Percentiles rank a stretch among this genome's conserved stretches.
Evolutionary conservation across 2,113 vertebrate species (phyloP).

Genomic region (Rhea pennata): DNA sequence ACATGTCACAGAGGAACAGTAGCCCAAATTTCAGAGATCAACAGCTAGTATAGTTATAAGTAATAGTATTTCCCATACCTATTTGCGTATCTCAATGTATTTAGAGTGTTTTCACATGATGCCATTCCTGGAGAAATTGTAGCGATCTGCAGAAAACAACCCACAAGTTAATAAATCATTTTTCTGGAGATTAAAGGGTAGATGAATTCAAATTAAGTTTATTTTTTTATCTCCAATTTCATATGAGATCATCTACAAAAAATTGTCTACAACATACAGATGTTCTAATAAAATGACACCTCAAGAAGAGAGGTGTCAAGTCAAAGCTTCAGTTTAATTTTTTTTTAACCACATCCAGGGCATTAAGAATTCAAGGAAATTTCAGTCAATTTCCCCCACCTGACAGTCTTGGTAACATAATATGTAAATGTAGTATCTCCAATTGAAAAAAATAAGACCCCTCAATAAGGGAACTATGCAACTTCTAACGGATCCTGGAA

Average conservation of each 20-base stretch:
- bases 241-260: neutral
- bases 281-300: neutral
- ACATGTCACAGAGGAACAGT: neutral
- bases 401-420: neutral
- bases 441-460: neutral
- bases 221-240: neutral
- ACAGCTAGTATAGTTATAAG: neutral
- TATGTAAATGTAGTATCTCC: neutral
- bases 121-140: constrained; percentile 98
- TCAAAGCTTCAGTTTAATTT: neutral
- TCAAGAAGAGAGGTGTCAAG: neutral
- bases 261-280: neutral
- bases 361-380: neutral
- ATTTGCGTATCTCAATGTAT: constrained; percentile 97
- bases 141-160: constrained; percentile 84
- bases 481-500: neutral
- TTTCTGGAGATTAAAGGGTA: neutral
- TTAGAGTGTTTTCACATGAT: constrained; percentile 98
- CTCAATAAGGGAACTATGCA: neutral
- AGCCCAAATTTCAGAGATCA: neutral
- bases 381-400: neutral
- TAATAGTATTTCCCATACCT: constrained; percentile 80
- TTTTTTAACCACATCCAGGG: neutral
- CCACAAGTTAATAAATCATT: neutral
- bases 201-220: neutral